Evolutionary conservation across 2,113 vertebrate species (phyloP).

Genomic region (Cervus canadensis): DNA sequence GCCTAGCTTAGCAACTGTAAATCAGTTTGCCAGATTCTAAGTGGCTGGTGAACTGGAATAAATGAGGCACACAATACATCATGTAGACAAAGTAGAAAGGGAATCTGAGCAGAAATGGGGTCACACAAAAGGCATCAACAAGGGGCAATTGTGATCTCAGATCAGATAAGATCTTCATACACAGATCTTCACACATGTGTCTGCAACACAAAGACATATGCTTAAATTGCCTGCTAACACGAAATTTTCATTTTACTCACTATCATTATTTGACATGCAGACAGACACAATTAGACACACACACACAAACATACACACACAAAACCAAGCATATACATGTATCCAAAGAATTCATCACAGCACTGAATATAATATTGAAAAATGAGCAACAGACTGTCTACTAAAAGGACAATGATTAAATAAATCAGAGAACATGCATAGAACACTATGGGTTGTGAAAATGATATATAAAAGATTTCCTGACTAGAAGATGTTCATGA

Average conservation of each 20-base stretch:
- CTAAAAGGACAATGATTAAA: not conserved
- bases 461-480: not conserved
- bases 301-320: not conserved
- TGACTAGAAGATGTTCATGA: not conserved
- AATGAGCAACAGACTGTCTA: not conserved
- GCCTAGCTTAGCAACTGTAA: slow-evolving; percentile 28
- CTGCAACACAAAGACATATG: not conserved
- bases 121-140: slow-evolving; percentile 7
- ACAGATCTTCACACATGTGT: not conserved
- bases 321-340: not conserved
- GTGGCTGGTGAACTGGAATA: slow-evolving; percentile 51
- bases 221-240: not conserved
- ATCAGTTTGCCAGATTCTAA: slow-evolving; percentile 43
- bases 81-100: not conserved
- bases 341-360: not conserved
- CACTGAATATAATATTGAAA: not conserved
- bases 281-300: not conserved
- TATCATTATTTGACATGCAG: not conserved
- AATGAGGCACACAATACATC: not conserved
- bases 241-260: not conserved
- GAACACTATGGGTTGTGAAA: not conserved
- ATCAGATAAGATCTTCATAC: not conserved
- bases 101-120: not conserved
- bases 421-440: not conserved
- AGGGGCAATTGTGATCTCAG: not conserved